Evolutionary conservation across 2,888 invertebrate species (phyloP).

Genomic region (Dicyrtomina minuta): DNA sequence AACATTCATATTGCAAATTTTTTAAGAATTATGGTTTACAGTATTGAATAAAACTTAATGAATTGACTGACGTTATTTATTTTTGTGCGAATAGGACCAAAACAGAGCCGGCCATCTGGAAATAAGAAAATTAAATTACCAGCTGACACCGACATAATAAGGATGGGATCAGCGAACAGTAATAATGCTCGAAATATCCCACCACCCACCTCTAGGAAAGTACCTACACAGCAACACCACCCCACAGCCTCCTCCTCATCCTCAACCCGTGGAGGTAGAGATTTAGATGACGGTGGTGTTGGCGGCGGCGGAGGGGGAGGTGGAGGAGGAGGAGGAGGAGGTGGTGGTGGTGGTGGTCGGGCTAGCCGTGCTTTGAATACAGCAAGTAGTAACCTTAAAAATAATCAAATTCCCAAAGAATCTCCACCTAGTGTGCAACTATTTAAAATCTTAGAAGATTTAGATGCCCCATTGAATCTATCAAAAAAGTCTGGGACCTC

Average conservation of each 20-base stretch:
- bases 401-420: conserved; percentile 32
- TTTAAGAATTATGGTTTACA: no score
- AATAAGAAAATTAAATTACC: conserved; percentile 38
- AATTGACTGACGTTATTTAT: neutral
- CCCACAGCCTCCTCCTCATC: conserved; percentile 6
- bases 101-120: conserved; percentile 24
- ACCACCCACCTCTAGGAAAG: conserved; percentile 9
- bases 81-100: conserved; percentile 22
- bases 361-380: neutral
- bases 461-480: conserved; percentile 28
- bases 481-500: conserved; percentile 25
- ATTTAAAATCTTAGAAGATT: conserved; percentile 30
- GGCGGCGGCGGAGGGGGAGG: no score
- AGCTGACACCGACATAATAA: conserved; percentile 39
- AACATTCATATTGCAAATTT: no score
- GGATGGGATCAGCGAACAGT: conserved; percentile 19
- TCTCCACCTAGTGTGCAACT: conserved; percentile 35
- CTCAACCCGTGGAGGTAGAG: neutral
- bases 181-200: conserved; percentile 11
- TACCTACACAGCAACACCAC: neutral
- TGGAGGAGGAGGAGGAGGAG: no score
- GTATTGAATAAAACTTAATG: neutral
- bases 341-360: no score
- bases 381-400: conserved; percentile 3
- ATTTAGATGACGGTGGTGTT: no score